Base-by-base conservation (phyloP, 2,888 invertebrate species). In the Leptothorax acervorum region DNA sequence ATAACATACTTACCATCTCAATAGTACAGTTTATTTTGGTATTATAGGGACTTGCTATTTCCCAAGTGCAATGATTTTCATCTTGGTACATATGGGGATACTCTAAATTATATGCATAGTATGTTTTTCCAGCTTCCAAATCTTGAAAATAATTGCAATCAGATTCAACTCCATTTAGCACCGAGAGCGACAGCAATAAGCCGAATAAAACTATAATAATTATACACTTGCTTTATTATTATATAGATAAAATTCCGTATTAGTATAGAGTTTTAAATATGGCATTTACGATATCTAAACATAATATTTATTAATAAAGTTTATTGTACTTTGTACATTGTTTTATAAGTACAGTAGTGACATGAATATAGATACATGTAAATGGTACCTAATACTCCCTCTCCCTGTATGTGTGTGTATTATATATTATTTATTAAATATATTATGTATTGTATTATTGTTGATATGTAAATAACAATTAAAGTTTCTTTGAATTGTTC, bases 31-130 rank as follows among this genome's bases (percentile, higher is more conserved):
- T 93, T 15, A 96, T 65, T 28, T 86, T 81, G 0, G 93, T 66
- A 0, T 86, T 85, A 6, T 87, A 70, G 1, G 94, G 91, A 84
- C 96, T 96, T 65, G 92, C 94, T 63, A 95, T 95, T 0, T 95
- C 94, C 96, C 96, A 97, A 23, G 95, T 93, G 86, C 96, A 97
- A 1, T 92, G 89, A 0, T 90, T 89, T 0, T 94, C 93, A 0
- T 92, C 89, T 0, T 51, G 0, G 90, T 96, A 96, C 31, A 89
- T 0, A 88, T 0, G 88, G 35, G 0, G 96, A 90, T 96, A 96
- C 18, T 93, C 92, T 0, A 94, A 94, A 85, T 95, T 96, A 87
- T 93, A 94, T 11, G 96, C 92, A 82, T 95, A 95, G 89, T 95
- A 96, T 0, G 92, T 90, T 6, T 82, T 76, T 0, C 95, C 95